These are phyloP conservation scores for Pogonomyrmex barbatus DNA, from an alignment of 1,140 invertebrate genomes.

Conservation along the genomic window DNA sequence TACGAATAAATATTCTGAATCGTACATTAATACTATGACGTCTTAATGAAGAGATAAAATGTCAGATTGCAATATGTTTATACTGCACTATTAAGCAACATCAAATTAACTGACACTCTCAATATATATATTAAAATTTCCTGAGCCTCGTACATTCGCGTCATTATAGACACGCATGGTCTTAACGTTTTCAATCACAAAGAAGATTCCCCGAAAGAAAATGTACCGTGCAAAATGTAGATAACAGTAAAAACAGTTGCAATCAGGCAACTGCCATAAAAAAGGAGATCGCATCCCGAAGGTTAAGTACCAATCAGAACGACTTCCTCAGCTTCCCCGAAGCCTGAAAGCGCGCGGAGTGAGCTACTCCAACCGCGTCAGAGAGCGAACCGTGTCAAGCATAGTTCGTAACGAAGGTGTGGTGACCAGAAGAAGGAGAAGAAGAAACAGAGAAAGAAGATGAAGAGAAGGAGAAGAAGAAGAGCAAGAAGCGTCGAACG, in stretches of 20 bases:
- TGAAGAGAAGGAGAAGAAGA: conserved; percentile 47
- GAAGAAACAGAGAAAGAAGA: conserved; percentile 58
- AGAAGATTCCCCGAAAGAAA: conserved; percentile 37
- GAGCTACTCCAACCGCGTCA: conserved; percentile 66
- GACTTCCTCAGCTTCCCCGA: conserved; percentile 52
- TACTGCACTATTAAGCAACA: background rate
- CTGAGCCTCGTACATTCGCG: background rate
- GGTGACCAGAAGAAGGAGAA: conserved; percentile 63
- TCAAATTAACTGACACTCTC: background rate
- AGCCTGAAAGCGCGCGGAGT: conserved; percentile 58
- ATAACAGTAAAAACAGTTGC: conserved; percentile 58
- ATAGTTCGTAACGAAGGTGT: conserved; percentile 62
- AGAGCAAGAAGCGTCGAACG: conserved; percentile 42
- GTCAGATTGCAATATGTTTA: background rate
- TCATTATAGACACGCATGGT: conserved; percentile 2
- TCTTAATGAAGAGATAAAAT: background rate
- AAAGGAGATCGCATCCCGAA: conserved; percentile 59
- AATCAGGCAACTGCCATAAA: conserved; percentile 41
- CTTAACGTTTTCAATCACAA: conserved; percentile 29
- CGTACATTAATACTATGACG: background rate
- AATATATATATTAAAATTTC: background rate
- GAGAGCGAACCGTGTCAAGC: conserved; percentile 74
- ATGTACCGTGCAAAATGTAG: conserved; percentile 49
- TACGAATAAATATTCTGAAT: background rate
- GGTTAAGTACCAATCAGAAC: conserved; percentile 69